Evolutionary conservation across 2,888 invertebrate genomes (phyloP), one percentile per base, ranked within the genome.

Genomic region (Carpatolechia fugitivella): DNA sequence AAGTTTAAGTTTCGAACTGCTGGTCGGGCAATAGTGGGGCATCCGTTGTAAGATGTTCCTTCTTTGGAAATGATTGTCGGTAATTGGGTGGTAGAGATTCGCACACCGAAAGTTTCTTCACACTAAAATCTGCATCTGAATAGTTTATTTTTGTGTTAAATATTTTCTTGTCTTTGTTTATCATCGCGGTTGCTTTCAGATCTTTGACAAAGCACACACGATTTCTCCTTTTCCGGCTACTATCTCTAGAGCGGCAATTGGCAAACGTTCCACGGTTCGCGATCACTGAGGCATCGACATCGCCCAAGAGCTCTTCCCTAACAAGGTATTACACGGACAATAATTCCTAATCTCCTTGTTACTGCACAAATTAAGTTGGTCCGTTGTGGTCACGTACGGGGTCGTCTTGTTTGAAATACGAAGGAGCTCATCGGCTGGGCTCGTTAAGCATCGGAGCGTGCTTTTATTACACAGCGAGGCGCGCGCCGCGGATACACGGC

Each of bases 381-480:
- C 71, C 72, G 80, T 73, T 77, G 80, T 77, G 83, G 85, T 85
- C 88, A 89, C 88, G 88, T 88, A 76, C 77, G 68, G 72, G 78
- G 76, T 76, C 77, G 80, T 76, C 86, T 85, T 85, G 85, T 88
- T 86, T 85, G 88, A 85, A 89, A 87, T 86, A 86, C 85, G 86
- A 82, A 85, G 85, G 80, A 82, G 80, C 85, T 88, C 88, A 85
- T 87, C 85, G 85, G 82, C 76, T 80, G 74, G 77, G 81, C 82
- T 89, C 85, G 88, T 89, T 89, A 88, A 87, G 85, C 88, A 85
- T 75, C 70, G 79, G 79, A 84, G 87, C 89, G 88, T 89, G 89
- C 87, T 88, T 89, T 88, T 89, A 88, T 88, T 87, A 88, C 84
- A 79, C 84, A 79, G 66, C 72, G 77, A 69, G 74, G 83, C 85